phyloP scores from a whole-genome alignment of 2,888 invertebrate genomes.

The Drosophila setosimentum region DNA sequence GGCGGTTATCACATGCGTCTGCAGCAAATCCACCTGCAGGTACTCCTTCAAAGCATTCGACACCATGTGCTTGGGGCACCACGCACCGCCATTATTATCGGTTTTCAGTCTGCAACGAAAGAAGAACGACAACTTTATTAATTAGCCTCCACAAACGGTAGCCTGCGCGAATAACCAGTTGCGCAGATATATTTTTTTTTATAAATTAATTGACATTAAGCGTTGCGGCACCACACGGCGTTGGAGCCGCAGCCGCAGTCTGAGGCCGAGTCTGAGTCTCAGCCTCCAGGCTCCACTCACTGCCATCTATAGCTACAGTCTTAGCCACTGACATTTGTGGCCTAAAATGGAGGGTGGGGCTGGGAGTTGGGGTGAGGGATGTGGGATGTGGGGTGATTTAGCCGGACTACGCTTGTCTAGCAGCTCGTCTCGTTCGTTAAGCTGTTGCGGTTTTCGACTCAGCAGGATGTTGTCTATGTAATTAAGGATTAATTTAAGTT shows the following conservation, averaged over 20 bases:
- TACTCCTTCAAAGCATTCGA: conserved; percentile 90
- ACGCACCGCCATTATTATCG: conserved; percentile 93
- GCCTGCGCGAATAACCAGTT: conserved; percentile 61
- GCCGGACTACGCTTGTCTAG: conserved; percentile 49
- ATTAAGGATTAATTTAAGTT: conserved; percentile 84
- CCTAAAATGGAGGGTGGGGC: background rate
- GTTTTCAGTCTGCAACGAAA: conserved; percentile 88
- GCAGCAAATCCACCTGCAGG: conserved; percentile 90
- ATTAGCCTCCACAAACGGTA: conserved; percentile 59
- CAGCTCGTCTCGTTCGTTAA: conserved; percentile 83
- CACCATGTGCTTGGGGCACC: conserved; percentile 92
- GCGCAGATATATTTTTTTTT: conserved; percentile 44
- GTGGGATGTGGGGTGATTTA: background rate
- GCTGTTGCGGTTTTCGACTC: conserved; percentile 73
- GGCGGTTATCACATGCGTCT: conserved; percentile 89
- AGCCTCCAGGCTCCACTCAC: background rate
- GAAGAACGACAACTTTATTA: conserved; percentile 60
- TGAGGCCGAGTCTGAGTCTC: background rate
- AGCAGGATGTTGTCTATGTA: conserved; percentile 84
- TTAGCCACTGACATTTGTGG: conserved; percentile 41
- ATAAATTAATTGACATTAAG: conserved; percentile 84
- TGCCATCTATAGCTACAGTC: conserved; percentile 7
- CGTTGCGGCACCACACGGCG: conserved; percentile 80
- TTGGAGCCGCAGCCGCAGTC: conserved; percentile 6
- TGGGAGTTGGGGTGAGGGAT: conserved; percentile 17